phyloP scores from a whole-genome alignment of 2,113 vertebrate species.

The Salvelinus alpinus region DNA sequence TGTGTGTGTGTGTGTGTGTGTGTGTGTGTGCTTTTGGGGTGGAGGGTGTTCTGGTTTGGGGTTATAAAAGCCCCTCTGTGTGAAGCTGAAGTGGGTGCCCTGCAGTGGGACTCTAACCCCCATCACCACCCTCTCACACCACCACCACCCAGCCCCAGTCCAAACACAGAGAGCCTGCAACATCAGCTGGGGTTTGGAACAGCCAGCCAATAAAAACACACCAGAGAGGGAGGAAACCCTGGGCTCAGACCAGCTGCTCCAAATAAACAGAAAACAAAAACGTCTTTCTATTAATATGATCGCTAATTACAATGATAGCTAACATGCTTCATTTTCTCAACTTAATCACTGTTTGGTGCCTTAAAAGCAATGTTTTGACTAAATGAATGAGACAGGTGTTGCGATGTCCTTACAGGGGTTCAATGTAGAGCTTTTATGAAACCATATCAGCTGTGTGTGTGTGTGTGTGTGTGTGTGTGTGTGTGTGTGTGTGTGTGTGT shows the following conservation, averaged over 20 bases:
- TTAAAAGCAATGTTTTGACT: conserved; percentile 20
- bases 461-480: background rate
- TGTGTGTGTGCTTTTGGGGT: background rate
- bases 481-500: too few relatives aligned
- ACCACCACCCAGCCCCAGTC: conserved; percentile 59
- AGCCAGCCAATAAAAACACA: conserved; percentile 68
- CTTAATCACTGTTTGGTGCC: conserved; percentile 37
- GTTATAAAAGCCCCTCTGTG: too few relatives aligned
- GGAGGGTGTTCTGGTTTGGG: too few relatives aligned
- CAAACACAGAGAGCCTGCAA: conserved; percentile 63
- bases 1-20: conserved; percentile 24
- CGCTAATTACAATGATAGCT: conserved; percentile 39
- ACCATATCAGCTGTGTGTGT: background rate
- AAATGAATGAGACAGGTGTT: conserved; percentile 32
- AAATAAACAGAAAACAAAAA: conserved; percentile 60
- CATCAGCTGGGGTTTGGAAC: conserved; percentile 46
- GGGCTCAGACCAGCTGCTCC: conserved; percentile 61
- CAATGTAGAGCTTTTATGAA: conserved; percentile 21
- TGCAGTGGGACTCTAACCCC: conserved; percentile 62
- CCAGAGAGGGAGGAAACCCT: conserved; percentile 65
- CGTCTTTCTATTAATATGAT: conserved; percentile 46
- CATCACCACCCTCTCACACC: conserved; percentile 43
- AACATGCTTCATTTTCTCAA: conserved; percentile 42
- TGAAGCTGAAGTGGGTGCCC: conserved; percentile 43
- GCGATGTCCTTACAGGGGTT: conserved; percentile 20